phyloP scores from a whole-genome alignment of 2,888 invertebrate genomes.

The Caenorhabditis sp. region DNA sequence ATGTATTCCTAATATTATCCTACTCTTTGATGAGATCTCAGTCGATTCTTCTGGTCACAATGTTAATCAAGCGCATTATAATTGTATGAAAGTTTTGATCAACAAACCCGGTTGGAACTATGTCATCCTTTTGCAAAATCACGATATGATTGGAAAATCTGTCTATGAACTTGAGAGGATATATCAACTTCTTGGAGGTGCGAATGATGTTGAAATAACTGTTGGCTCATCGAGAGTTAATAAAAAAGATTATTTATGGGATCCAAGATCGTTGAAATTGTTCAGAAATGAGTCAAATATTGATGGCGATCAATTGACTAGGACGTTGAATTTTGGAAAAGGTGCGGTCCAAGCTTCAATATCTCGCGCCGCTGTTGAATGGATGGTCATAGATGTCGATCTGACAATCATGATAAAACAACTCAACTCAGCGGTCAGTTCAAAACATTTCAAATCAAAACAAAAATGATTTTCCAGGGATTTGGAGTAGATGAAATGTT shows the following conservation, averaged over 20 bases:
- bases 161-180: slow-evolving; percentile 41
- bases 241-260: slow-evolving; percentile 26
- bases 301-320: slow-evolving; percentile 7
- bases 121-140: slow-evolving; percentile 46
- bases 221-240: slow-evolving; percentile 24
- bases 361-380: slow-evolving; percentile 40
- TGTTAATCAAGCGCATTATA: slow-evolving; percentile 42
- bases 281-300: slow-evolving; percentile 10
- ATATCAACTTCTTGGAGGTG: slow-evolving; percentile 40
- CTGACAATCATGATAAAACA: slow-evolving; percentile 21
- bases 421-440: slow-evolving; percentile 10
- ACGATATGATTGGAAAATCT: slow-evolving; percentile 39
- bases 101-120: slow-evolving; percentile 49
- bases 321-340: slow-evolving; percentile 35
- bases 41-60: slow-evolving; percentile 43
- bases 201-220: slow-evolving; percentile 47
- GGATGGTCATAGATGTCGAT: slow-evolving; percentile 39
- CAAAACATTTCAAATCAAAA: no score
- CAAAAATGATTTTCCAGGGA: neutral
- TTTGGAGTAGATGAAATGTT: slow-evolving; percentile 41
- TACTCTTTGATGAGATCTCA: slow-evolving; percentile 28
- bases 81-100: slow-evolving; percentile 39
- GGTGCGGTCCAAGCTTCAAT: slow-evolving; percentile 47
- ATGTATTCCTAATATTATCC: slow-evolving; percentile 31
- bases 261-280: slow-evolving; percentile 35